These are phyloP conservation scores for Parus major DNA, from an alignment of 2,113 vertebrate genomes.

Conservation along the genomic window DNA sequence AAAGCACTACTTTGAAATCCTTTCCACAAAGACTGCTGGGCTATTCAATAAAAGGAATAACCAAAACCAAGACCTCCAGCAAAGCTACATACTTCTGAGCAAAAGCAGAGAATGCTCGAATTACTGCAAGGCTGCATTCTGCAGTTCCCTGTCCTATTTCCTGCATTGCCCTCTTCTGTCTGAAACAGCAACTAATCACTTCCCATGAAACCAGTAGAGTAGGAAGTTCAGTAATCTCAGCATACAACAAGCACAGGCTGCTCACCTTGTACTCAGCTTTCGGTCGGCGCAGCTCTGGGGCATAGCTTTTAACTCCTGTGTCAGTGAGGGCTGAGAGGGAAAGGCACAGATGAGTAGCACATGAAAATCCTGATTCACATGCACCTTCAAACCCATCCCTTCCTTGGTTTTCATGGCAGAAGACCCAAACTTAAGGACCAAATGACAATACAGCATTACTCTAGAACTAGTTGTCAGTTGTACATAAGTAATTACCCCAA, in stretches of 20 bases:
- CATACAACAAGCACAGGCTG: not conserved
- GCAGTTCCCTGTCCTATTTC: not conserved
- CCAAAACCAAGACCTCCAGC: not conserved
- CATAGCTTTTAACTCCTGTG: conserved; percentile 75
- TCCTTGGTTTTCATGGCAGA: not conserved
- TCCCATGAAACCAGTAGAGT: not conserved
- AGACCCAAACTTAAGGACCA: not conserved
- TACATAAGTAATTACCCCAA: not conserved
- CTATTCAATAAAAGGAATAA: not conserved
- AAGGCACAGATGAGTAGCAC: not conserved
- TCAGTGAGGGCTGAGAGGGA: conserved; percentile 78
- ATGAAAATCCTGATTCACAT: not conserved
- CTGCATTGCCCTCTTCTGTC: not conserved
- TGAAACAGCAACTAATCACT: not conserved
- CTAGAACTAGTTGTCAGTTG: not conserved
- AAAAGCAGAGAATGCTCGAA: not conserved
- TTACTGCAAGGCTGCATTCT: not conserved
- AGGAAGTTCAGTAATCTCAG: not conserved
- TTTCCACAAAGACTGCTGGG: not conserved
- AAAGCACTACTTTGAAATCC: not conserved
- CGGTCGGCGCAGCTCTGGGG: conserved; percentile 88
- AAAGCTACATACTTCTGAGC: not conserved
- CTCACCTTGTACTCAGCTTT: conserved; percentile 90
- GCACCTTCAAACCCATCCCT: not conserved
- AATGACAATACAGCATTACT: not conserved